phyloP scores from a whole-genome alignment of 2,113 vertebrate species.

The Eleginops maclovinus region DNA sequence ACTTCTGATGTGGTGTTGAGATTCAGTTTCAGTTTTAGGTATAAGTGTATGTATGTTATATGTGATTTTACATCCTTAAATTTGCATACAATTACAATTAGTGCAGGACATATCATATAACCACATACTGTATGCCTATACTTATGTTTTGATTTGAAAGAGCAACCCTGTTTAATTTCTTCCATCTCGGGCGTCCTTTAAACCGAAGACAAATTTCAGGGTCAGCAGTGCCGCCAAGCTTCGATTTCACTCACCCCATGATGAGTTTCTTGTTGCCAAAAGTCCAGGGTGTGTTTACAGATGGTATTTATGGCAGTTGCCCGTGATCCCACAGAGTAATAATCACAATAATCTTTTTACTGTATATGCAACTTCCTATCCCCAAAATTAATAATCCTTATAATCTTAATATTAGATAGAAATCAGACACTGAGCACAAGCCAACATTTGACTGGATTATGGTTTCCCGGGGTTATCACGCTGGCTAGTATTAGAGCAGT shows the following conservation, averaged over 20 bases:
- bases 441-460: conserved; percentile 35
- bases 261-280: conserved; percentile 48
- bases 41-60: conserved; percentile 4
- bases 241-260: conserved; percentile 40
- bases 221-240: conserved; percentile 47
- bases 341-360: conserved; percentile 47
- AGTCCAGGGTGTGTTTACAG: conserved; percentile 58
- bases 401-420: conserved; percentile 10
- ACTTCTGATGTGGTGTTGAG: background rate
- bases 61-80: no score
- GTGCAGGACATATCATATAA: background rate
- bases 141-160: conserved; percentile 7
- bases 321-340: conserved; percentile 34
- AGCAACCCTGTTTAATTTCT: conserved; percentile 23
- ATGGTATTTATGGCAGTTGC: conserved; percentile 37
- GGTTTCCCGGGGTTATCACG: conserved; percentile 17
- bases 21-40: conserved; percentile 8
- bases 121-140: background rate
- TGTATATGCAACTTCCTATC: conserved; percentile 37
- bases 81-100: no score
- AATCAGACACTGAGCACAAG: conserved; percentile 22
- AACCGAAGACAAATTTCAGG: conserved; percentile 48
- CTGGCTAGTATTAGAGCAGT: conserved; percentile 13
- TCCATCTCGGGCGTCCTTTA: background rate
- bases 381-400: conserved; percentile 19